Evolutionary conservation across 2,113 vertebrate species (phyloP).

Genomic region (Parotia lawesii): DNA sequence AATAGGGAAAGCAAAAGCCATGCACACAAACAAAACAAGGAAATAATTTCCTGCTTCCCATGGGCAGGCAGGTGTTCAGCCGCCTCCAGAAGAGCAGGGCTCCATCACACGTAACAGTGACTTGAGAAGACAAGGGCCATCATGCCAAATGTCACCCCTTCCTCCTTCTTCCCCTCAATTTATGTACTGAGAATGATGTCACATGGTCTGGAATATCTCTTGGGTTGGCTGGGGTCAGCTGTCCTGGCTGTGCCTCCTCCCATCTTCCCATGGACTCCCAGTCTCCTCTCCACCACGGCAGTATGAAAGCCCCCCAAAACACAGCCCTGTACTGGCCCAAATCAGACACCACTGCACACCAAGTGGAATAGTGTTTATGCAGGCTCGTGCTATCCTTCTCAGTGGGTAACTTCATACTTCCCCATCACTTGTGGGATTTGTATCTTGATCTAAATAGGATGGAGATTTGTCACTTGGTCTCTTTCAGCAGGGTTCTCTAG

Average conservation of each 20-base stretch:
- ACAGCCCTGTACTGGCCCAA: neutral
- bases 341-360: neutral
- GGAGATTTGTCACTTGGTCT: neutral
- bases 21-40: neutral
- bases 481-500: neutral
- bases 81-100: no score
- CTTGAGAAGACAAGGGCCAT: neutral
- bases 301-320: neutral
- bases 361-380: neutral
- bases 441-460: neutral
- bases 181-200: neutral
- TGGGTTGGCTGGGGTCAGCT: neutral
- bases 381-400: neutral
- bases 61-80: neutral
- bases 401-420: neutral
- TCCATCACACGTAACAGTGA: fast-evolving
- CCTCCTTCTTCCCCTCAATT: neutral
- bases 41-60: neutral
- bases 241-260: neutral
- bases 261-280: neutral
- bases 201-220: neutral
- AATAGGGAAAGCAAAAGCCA: neutral
- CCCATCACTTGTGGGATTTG: neutral
- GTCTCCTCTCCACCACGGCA: neutral
- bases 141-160: neutral